Conservation (phyloP, 2,888 invertebrate species). For the Latrodectus hesperus region DNA sequence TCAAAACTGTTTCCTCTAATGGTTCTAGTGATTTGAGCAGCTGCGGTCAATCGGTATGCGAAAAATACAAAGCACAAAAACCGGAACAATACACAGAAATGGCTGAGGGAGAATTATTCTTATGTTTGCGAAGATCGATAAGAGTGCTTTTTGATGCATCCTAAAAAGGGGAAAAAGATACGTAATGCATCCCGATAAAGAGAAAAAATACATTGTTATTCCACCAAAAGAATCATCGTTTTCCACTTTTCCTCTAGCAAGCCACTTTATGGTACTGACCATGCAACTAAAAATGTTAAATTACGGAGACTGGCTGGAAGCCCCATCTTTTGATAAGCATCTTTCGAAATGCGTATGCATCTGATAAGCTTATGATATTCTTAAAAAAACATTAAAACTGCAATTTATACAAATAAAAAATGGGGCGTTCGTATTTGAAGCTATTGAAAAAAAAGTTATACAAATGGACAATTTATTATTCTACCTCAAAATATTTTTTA, state of each 20-base stretch:
- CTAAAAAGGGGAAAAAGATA: constrained; percentile 18
- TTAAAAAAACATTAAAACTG: not conserved
- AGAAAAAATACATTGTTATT: constrained; percentile 33
- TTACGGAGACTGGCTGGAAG: not conserved
- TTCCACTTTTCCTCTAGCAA: not conserved
- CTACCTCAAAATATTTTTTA: too few relatives aligned
- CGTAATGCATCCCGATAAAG: constrained; percentile 47
- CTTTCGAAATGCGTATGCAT: too few relatives aligned
- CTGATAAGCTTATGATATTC: not conserved
- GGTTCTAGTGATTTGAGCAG: constrained; percentile 61
- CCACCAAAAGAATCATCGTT: not conserved
- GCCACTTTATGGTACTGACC: not conserved
- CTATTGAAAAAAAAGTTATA: too few relatives aligned
- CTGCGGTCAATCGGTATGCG: constrained; percentile 60
- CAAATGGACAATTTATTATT: too few relatives aligned
- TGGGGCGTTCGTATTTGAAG: too few relatives aligned
- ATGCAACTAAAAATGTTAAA: not conserved
- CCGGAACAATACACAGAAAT: constrained; percentile 16
- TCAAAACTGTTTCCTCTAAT: constrained; percentile 38
- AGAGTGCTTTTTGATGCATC: constrained; percentile 50
- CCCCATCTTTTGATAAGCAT: too few relatives aligned
- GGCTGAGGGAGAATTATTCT: constrained; percentile 44
- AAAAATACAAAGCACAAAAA: constrained; percentile 11
- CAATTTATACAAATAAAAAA: not conserved
- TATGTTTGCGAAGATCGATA: constrained; percentile 51